phyloP scores from a whole-genome alignment of 2,797 vertebrate genomes.

The Hippocampus kuda region DNA sequence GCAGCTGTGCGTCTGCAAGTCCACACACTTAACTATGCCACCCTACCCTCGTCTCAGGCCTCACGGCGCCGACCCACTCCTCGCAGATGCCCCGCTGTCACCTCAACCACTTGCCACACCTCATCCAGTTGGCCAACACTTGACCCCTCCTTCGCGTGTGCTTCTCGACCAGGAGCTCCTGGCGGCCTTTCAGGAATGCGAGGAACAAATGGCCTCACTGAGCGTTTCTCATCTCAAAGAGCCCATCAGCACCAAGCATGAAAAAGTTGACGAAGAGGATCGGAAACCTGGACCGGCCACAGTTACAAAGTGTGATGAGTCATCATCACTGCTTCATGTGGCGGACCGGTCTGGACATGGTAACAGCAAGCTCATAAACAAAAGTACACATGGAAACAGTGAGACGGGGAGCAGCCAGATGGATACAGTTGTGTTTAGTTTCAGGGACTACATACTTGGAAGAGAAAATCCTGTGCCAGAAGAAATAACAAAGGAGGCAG shows the following conservation, averaged over 20 bases:
- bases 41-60: conserved; percentile 55
- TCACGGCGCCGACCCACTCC: conserved; percentile 47
- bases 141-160: conserved; percentile 28
- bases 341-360: conserved; percentile 46
- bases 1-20: conserved; percentile 42
- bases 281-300: conserved; percentile 33
- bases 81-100: conserved; percentile 40
- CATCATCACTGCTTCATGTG: conserved; percentile 43
- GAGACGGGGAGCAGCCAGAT: conserved; percentile 42
- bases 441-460: conserved; percentile 69
- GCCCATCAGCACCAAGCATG: conserved; percentile 15
- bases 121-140: conserved; percentile 23
- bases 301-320: conserved; percentile 47
- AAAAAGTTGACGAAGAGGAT: conserved; percentile 21
- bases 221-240: conserved; percentile 31
- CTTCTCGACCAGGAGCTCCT: conserved; percentile 63
- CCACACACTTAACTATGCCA: conserved; percentile 52
- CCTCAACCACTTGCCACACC: conserved; percentile 32
- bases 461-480: conserved; percentile 19
- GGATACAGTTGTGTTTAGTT: conserved; percentile 64
- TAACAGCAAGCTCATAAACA: conserved; percentile 54
- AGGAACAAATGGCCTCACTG: conserved; percentile 68
- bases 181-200: conserved; percentile 68
- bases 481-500: conserved; percentile 16
- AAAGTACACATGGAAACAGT: conserved; percentile 55